Evolutionary conservation across 2,888 invertebrate species (phyloP), one percentile per base, ranked within the genome.

Genomic region (Exocentrus adspersus): DNA sequence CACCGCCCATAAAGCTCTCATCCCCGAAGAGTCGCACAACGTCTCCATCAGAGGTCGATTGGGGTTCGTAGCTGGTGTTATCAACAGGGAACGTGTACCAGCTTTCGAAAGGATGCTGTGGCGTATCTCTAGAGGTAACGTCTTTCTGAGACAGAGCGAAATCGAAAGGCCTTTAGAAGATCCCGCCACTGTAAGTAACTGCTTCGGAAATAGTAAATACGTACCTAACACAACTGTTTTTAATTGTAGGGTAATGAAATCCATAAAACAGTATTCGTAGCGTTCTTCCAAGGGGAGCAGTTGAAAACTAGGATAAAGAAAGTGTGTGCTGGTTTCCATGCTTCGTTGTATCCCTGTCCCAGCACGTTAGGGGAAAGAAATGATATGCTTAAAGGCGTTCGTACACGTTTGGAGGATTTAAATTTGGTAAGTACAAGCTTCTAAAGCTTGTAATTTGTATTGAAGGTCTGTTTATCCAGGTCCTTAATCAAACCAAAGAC

Each of bases 71-170:
- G 94, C 95, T 28, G 97, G 96, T n/a, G 95, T 96, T 21, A 93
- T 97, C 64, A 90, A 92, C 73, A 86, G 95, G 41, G 95, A 96
- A 82, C 86, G 94, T 65, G 89, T 96, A 60, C 93, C 93, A 0
- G 92, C 92, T 50, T 97, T 97, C 84, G 96, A 96, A 80, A 86
- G 95, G 57, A 94, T 97, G 91, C 83, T 97, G 76, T 97, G 96
- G 96, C 88, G 96, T 71, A 95, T 95, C 69, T 95, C 95, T 16
- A 87, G 96, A 61, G 96, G 96, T 24, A 95, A 95, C 80, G 95
- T 96, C 9, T 97, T 96, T 83, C 82, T 97, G 67, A 87, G 94
- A 10, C 91, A 93, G 76, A 91, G 93, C 0, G 95, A 95, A 78
- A 90, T 97, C 43, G 91, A 92, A 50, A 89, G 91, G 67, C 90